Evolutionary conservation across 2,797 vertebrate genomes (phyloP).

Genomic region (Jordanella pulchra): DNA sequence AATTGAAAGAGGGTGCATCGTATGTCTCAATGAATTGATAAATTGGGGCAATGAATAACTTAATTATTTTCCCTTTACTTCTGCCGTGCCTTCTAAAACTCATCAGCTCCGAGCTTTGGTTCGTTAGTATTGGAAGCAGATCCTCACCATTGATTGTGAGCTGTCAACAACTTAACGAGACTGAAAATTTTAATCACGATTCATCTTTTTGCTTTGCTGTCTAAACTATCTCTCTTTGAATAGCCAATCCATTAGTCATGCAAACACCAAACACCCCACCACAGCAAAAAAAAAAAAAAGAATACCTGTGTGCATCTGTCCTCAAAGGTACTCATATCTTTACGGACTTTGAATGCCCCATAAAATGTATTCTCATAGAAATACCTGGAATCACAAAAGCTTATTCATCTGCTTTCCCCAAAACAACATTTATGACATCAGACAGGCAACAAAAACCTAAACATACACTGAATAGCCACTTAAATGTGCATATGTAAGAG

Average conservation of each 20-base stretch:
- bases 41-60: slow-evolving; percentile 79
- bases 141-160: slow-evolving; percentile 70
- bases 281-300: slow-evolving; percentile 1
- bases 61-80: slow-evolving; percentile 74
- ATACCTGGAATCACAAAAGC: slow-evolving; percentile 8
- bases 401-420: slow-evolving; percentile 29
- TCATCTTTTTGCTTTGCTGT: slow-evolving; percentile 54
- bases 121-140: slow-evolving; percentile 73
- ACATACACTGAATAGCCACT: slow-evolving; percentile 25
- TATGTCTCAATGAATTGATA: slow-evolving; percentile 74
- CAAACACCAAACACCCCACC: slow-evolving; percentile 2
- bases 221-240: slow-evolving; percentile 37
- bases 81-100: slow-evolving; percentile 52
- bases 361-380: slow-evolving; percentile 16
- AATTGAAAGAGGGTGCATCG: slow-evolving; percentile 20
- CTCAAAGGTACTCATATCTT: slow-evolving; percentile 20
- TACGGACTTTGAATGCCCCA: slow-evolving; percentile 26
- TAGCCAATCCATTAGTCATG: slow-evolving; percentile 25
- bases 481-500: slow-evolving; percentile 30
- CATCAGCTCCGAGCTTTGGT: slow-evolving; percentile 61
- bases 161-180: slow-evolving; percentile 79
- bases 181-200: slow-evolving; percentile 79
- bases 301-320: slow-evolving; percentile 1
- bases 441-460: slow-evolving; percentile 12
- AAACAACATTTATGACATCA: slow-evolving; percentile 25